Base-by-base conservation (phyloP, 1,140 invertebrate species). In the Drosophila albomicans region DNA sequence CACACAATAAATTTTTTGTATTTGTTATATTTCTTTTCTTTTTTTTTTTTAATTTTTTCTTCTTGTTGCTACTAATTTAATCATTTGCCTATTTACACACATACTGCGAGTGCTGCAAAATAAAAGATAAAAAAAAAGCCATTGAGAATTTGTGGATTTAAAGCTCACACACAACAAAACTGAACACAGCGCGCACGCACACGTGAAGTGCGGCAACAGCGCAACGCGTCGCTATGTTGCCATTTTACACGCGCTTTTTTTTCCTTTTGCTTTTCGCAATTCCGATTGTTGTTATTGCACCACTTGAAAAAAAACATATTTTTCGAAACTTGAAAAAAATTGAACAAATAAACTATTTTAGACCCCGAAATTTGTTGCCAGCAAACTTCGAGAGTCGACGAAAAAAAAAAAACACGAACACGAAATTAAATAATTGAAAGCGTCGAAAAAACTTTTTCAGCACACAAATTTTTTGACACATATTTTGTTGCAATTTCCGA, bases 51-150 rank as follows among this genome's bases (percentile, higher is more conserved):
- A n/a, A 57, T 32, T 30, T 43, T 7, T 69, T 43, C 15, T 52
- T 67, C 62, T 20, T 77, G 57, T 28, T 59, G 62, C 45, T 65
- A 54, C 48, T 79, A 49, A 58, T 71, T 57, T 74, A 69, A 58
- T 51, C 49, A 68, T 72, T 84, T 57, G 64, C 49, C 56, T 84
- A 80, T 84, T 80, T 77, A 77, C 76, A 84, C 68, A 75, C 57
- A 63, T 58, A 52, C 56, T 69, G 71, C 41, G 65, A 71, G 77
- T 77, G 81, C 81, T 85, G 77, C 58, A 49, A 51, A 6, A 45
- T 69, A 20, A 58, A 38, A 8, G 20, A 51, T 35, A 68, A 56
- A 63, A 61, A 64, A 62, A 61, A 59, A 51, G 43, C 38, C 32
- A 64, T 52, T 72, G 25, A 46, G 35, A 64, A 30, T 46, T 72